Evolutionary conservation across 2,797 vertebrate genomes (phyloP).

Genomic region (Mus minutoides): DNA sequence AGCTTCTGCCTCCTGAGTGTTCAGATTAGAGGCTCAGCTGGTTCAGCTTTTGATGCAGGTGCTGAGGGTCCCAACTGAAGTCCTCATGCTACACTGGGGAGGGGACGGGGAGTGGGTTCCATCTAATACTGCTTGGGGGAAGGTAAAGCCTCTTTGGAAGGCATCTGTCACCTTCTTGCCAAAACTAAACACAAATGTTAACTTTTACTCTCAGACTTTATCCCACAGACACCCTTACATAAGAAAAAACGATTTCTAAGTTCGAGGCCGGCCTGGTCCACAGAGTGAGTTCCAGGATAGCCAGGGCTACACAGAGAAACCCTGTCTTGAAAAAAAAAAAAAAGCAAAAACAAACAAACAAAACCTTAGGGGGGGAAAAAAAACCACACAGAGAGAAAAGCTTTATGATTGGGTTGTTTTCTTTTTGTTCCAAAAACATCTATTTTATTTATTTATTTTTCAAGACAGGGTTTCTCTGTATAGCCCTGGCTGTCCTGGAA

Average conservation of each 20-base stretch:
- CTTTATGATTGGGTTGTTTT: not conserved
- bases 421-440: not conserved
- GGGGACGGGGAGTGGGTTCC: not conserved
- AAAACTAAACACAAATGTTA: slow-evolving; percentile 18
- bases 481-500: too few relatives aligned
- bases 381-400: not conserved
- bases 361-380: not conserved
- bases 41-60: not conserved
- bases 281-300: too few relatives aligned
- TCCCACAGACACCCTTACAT: not conserved
- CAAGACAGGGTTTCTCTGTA: too few relatives aligned
- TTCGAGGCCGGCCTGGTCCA: too few relatives aligned
- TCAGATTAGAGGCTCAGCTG: not conserved
- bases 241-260: not conserved
- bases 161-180: not conserved
- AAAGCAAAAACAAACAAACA: too few relatives aligned
- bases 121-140: not conserved
- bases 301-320: too few relatives aligned
- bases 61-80: not conserved
- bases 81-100: not conserved
- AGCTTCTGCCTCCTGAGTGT: not conserved
- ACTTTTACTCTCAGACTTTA: slow-evolving; percentile 41
- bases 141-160: not conserved
- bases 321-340: too few relatives aligned
- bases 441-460: not conserved